Evolutionary conservation across 2,113 vertebrate species (phyloP), one percentile per base, ranked within the genome.

Genomic region (Psittacus erithacus): DNA sequence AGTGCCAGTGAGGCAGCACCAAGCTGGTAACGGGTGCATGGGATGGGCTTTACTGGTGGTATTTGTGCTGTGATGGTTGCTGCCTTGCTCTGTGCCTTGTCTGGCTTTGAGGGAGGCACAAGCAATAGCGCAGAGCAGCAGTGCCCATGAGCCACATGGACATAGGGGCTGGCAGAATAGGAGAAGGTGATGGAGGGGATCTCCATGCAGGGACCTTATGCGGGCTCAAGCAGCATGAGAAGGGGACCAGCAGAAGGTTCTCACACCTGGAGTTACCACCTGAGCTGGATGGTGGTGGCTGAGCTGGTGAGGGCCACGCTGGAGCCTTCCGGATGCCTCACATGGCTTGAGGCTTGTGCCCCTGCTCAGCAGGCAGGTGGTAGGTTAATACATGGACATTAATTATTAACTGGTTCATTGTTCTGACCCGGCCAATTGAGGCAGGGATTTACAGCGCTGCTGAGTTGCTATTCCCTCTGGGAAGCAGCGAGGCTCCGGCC

Each of bases 391-490:
- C 4, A 1, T 2, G 43, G 53, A 44, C 38, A 55, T 97, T 93
- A 94, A 92, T 95, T 94, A 94, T 96, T 91, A 93, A 94, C 33
- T 11, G 47, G 33, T 77, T 96, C 84, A 3, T 95, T 92, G 82
- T 89, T 76, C 80, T 55, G 85, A 80, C 82, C 67, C 81, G 74
- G 63, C 90, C 88, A 55, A 50, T 78, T 29, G 90, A 90, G 90
- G 92, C 8, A 19, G 68, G 10, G 33, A 94, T 94, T 95, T 95
- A 80, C 57, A 23, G 93, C 25, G 68, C 85, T 2, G 24, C 29
- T 8, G 22, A 4, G 47, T 84, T 87, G 90, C 76, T 75, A 46
- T 12, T 29, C 17, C 88, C 31, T 17, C 38, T 52, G 73, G 89
- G 80, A 33, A 29, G 91, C 0, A 3, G 63, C 6, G 68, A 76